Evolutionary conservation across 2,113 vertebrate genomes (phyloP).

Genomic region (Notothenia rossii): DNA sequence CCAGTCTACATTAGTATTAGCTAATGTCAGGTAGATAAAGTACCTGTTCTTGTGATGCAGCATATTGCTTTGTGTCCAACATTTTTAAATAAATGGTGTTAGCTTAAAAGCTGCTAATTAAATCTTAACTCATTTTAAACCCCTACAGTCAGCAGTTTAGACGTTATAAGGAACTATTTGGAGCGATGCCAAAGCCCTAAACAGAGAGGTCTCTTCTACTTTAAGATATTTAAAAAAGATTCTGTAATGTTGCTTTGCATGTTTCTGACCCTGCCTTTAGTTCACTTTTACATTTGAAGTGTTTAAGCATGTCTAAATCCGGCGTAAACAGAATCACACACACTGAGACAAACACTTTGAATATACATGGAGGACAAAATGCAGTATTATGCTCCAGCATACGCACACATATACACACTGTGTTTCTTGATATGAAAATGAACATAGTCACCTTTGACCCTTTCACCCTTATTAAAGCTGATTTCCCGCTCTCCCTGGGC

Average conservation of each 20-base stretch:
- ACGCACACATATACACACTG: slow-evolving; percentile 12
- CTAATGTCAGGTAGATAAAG: not conserved
- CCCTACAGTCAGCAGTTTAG: slow-evolving; percentile 25
- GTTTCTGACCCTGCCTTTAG: not conserved
- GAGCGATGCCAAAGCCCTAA: not conserved
- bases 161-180: slow-evolving; percentile 4
- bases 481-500: slow-evolving; percentile 93
- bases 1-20: not conserved
- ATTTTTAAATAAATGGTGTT: slow-evolving; percentile 22
- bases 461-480: slow-evolving; percentile 92
- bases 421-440: not conserved
- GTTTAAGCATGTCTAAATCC: not conserved
- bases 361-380: slow-evolving; percentile 51
- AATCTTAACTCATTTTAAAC: slow-evolving; percentile 22
- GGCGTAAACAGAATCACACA: slow-evolving; percentile 15
- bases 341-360: slow-evolving; percentile 59
- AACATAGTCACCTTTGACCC: slow-evolving; percentile 90
- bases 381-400: slow-evolving; percentile 1
- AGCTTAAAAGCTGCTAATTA: slow-evolving; percentile 39
- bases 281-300: not conserved
- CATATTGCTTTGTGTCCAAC: slow-evolving; percentile 17
- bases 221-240: not conserved
- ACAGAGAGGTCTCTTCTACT: slow-evolving; percentile 2
- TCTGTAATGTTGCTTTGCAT: not conserved
- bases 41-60: not conserved